These are phyloP conservation scores for Eulemur rufifrons DNA, from an alignment of 2,113 vertebrate species.

Conservation along the genomic window DNA sequence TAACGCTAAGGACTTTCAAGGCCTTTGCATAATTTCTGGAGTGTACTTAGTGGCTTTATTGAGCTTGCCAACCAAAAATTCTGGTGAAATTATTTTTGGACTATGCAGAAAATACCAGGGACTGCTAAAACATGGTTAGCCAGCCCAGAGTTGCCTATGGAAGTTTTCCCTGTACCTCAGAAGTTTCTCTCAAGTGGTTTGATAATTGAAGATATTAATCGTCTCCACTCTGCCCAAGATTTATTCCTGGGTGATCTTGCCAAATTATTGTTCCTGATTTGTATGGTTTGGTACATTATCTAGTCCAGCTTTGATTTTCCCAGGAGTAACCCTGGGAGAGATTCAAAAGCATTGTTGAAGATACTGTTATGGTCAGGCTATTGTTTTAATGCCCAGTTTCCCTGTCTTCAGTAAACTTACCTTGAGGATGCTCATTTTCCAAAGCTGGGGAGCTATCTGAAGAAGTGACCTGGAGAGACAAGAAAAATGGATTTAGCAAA, in stretches of 20 bases:
- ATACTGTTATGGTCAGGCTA: neutral
- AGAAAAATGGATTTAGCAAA: conserved; percentile 50
- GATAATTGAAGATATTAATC: conserved; percentile 26
- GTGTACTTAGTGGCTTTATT: neutral
- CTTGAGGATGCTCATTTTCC: conserved; percentile 74
- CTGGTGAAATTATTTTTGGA: neutral
- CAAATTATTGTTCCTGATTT: conserved; percentile 5
- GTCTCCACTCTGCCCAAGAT: neutral
- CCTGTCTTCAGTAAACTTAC: conserved; percentile 50
- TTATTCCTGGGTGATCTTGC: conserved; percentile 19
- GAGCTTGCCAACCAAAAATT: neutral
- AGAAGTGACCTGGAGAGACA: conserved; percentile 71
- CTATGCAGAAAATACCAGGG: neutral
- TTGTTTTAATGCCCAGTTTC: neutral
- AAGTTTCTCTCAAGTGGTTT: conserved; percentile 2
- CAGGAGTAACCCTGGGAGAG: neutral
- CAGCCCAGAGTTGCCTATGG: neutral
- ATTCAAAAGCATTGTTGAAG: neutral
- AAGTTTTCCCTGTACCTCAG: neutral
- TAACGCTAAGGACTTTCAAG: neutral
- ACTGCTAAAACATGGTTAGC: neutral
- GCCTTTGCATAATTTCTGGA: neutral
- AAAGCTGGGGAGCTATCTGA: conserved; percentile 62
- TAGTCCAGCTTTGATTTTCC: conserved; percentile 13
- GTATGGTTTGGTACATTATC: conserved; percentile 25